Evolutionary conservation across 2,113 vertebrate species (phyloP), one percentile per base, ranked within the genome.

Genomic region (Daboia siamensis): DNA sequence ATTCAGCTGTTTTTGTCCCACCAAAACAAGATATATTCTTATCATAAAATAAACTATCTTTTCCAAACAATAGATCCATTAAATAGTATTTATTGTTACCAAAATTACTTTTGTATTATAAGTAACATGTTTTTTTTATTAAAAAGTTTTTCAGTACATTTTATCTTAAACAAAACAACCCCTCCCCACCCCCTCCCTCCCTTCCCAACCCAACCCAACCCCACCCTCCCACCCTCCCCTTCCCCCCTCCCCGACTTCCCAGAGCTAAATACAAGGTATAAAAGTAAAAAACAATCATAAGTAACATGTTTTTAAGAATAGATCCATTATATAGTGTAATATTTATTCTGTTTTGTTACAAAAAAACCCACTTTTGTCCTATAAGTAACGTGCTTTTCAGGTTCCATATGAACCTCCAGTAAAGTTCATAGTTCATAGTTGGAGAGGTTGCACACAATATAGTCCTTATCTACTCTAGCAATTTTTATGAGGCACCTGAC

Each of bases 1-100:
- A 93, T 87, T n/a, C 17, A 52, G 52, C 86, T 26, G 90, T 89
- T 92, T 55, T 89, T 87, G 48, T 64, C 91, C n/a, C 3, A 26
- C n/a, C 93, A 64, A 64, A 10, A 29, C 26, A 64, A 64, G 61
- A 29, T 29, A 29, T 64, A 69, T 46, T n/a, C 33, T 10, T 59
- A 86, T 87, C 88, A 51, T 3, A 69, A 69, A 69, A 54, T 3
- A 69, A n/a, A n/a, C 29, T n/a, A 69, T 15, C 29, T n/a, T 64
- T 64, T 29, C 12, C 26, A 69, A 12, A 74, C 8, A 90, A 12
- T 74, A 17, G 15, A 44, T 80, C 74, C 13, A 55, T n/a, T 64
- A n/a, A 0, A 12, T 12, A 44, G 55, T 55, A 91, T 3, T 85
- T 55, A 1, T 55, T 59, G 23, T 59, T 46, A 91, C 24, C 13